These are phyloP conservation scores for Napeogenes sylphis DNA, from an alignment of 2,888 invertebrate species.

Conservation along the genomic window DNA sequence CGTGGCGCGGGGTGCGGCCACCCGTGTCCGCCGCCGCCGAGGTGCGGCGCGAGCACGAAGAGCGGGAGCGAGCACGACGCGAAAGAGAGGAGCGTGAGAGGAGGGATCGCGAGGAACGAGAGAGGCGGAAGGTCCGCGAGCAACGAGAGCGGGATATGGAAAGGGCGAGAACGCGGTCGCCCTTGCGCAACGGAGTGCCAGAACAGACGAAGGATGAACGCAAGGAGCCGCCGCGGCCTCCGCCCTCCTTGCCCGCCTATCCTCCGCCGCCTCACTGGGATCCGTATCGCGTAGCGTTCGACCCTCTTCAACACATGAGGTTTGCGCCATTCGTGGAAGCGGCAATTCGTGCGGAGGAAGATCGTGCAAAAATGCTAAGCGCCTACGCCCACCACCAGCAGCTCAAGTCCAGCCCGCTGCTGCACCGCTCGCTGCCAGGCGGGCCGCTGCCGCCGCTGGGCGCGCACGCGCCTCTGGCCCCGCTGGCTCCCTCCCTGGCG, in stretches of 20 bases:
- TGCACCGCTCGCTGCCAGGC: constrained; percentile 72
- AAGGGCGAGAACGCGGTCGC: constrained; percentile 83
- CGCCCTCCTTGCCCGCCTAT: constrained; percentile 74
- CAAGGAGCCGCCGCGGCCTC: constrained; percentile 71
- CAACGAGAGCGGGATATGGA: constrained; percentile 79
- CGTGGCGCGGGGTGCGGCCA: constrained; percentile 57
- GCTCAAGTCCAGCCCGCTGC: constrained; percentile 67
- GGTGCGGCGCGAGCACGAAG: constrained; percentile 68
- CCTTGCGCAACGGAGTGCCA: constrained; percentile 83
- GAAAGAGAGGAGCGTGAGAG: constrained; percentile 81
- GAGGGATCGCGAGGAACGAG: constrained; percentile 77
- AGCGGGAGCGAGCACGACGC: constrained; percentile 73
- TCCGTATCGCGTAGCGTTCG: constrained; percentile 82
- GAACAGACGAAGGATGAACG: constrained; percentile 69
- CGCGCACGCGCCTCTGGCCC: constrained; percentile 66
- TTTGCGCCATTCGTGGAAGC: constrained; percentile 89
- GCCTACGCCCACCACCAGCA: constrained; percentile 82
- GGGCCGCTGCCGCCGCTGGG: constrained; percentile 60
- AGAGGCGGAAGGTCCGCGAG: constrained; percentile 76
- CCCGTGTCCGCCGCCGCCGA: constrained; percentile 56
- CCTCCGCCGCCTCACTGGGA: constrained; percentile 80
- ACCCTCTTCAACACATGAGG: constrained; percentile 81
- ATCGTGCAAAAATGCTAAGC: constrained; percentile 86
- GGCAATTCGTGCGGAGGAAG: constrained; percentile 86
- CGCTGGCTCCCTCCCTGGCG: constrained; percentile 53